Base-by-base conservation (phyloP, 1,140 invertebrate genomes). In the Hycleus cichorii region DNA sequence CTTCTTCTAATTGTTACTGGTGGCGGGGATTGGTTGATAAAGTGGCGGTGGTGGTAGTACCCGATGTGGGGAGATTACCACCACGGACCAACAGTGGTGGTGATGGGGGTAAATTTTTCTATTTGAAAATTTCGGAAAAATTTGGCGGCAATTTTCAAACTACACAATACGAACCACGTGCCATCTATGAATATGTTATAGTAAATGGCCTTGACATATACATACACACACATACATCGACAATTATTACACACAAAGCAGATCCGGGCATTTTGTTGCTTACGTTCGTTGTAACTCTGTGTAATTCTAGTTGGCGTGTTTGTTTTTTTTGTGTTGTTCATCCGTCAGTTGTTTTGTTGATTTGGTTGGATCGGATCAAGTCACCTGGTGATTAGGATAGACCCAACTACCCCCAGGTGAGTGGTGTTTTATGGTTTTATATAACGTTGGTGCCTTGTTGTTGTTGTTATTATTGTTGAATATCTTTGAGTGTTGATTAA, bases 121-220 rank as follows among this genome's bases (percentile, higher is more conserved):
- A 18, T 18, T 4, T 0, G 9, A 10, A 8, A 9, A n/a, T 8
- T 42, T 42, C 4, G 1, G 4, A 11, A 42, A 42, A 42, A 12
- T 62, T 63, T 63, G 39, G 47, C 64, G 64, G 4, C 12, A 4
- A 3, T 47, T 47, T 47, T 47, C 12, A 11, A 47, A 47, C 12
- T 10, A 5, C 40, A 42, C 40, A 11, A 44, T 47, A 47, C 12
- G 32, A 39, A 49, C 43, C 49, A 64, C 57, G 59, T 66, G 63
- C 65, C 63, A 55, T 67, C 63, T 67, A 67, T 63, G 64, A 62
- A 62, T 53, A 59, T 45, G 55, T 58, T 56, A 47, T 39, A 38
- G 59, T 57, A 65, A 64, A 60, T 7, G 55, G 57, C 62, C 63
- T 67, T 67, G 64, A 60, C 62, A 68, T n/a, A 42, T n/a, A 42